Evolutionary conservation across 2,113 vertebrate genomes (phyloP).

Genomic region (Daphoenositta chrysoptera): DNA sequence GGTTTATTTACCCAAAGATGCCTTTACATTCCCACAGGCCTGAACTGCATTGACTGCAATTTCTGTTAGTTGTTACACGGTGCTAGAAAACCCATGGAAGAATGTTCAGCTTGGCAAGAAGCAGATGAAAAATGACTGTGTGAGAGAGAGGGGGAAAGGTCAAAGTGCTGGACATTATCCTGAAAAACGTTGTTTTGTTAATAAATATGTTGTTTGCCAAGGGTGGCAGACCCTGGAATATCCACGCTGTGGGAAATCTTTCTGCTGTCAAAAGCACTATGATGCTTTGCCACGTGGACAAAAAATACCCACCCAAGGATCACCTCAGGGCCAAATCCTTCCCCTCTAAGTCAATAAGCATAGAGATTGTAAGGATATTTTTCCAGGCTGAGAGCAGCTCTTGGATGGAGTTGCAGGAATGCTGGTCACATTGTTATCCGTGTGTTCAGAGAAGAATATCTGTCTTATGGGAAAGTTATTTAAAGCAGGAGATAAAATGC

Average conservation of each 20-base stretch:
- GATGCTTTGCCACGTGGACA: not conserved
- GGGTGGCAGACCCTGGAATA: not conserved
- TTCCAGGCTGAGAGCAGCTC: not conserved
- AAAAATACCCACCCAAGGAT: not conserved
- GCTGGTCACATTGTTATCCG: not conserved
- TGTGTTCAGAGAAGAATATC: not conserved
- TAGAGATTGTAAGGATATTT: not conserved
- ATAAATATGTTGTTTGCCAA: not conserved
- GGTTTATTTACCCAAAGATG: slow-evolving; percentile 19
- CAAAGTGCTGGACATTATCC: not conserved
- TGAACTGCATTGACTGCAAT: not conserved
- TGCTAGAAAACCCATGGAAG: not conserved
- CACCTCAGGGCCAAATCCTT: not conserved
- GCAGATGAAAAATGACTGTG: not conserved
- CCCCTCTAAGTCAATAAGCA: not conserved
- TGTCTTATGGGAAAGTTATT: not conserved
- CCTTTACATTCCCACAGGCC: not conserved
- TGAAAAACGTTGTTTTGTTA: not conserved
- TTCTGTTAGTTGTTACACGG: not conserved
- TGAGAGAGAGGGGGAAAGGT: not conserved
- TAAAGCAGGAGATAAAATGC: not conserved
- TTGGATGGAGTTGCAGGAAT: not conserved
- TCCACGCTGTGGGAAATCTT: not conserved
- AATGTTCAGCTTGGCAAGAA: not conserved
- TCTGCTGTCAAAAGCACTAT: not conserved